Base-by-base conservation (phyloP, 2,113 vertebrate genomes). In the Pleuronectes platessa region DNA sequence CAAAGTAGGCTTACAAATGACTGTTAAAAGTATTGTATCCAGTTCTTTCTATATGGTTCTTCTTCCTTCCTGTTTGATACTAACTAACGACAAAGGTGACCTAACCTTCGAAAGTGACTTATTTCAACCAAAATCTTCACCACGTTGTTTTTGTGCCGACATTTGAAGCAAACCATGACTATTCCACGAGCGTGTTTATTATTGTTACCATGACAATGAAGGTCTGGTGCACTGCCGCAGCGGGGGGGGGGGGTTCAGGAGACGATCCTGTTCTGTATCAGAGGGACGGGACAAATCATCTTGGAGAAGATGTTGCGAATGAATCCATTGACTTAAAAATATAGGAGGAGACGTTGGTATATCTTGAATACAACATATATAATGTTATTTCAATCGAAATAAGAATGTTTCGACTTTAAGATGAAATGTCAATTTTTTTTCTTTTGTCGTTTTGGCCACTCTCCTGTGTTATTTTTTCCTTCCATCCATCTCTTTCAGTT, bases 401-500 rank as follows among this genome's bases (percentile, higher is more conserved):
- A 51, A 17, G 47, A 51, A 15, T 64, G 31, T 6, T 31, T 31
- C 5, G 31, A 31, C 31, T 31, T 31, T 31, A 31, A 5, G 5
- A 31, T 31, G 6, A 31, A 31, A 31, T 31, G 31, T 31, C 6
- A 5, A 6, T 73, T 81, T 66, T 56, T 79, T 81, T 68, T 56
- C 20, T 67, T 27, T 49, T 59, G 21, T 63, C 26, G 26, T 74
- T 58, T 77, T 80, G 83, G 77, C 85, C 35, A 40, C n/a, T 51
- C 26, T 53, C 24, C 61, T 24, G 55, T 14, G 24, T 27, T 61
- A 6, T 35, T 8, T 2, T 62, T n/a, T 14, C 20, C 20, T 21
- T 62, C 75, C 74, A 71, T 88, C 78, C 71, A 20, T 84, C 79
- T 53, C 74, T 72, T 61, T 84, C 71, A 15, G 56, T 85, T 75